Percentiles rank a stretch among this genome's conserved stretches.
phyloP scores from a whole-genome alignment of 2,113 vertebrate genomes.

The Xyrauchen texanus region DNA sequence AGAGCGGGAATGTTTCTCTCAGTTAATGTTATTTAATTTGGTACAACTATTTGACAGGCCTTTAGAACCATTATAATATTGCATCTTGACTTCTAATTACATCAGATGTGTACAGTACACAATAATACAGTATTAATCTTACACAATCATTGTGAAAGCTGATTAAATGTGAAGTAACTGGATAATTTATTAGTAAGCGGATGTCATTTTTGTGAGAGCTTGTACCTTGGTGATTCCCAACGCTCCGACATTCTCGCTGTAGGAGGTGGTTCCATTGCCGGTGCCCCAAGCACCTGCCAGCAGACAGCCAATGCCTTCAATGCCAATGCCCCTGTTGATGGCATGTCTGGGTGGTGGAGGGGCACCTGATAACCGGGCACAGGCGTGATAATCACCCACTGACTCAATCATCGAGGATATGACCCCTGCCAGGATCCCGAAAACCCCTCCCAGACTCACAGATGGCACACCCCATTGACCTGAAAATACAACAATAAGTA shows the following conservation, averaged over 20 bases:
- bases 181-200: no score
- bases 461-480: slow-evolving; percentile 95
- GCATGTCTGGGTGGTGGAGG: slow-evolving; percentile 88
- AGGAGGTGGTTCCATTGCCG: slow-evolving; percentile 92
- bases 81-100: background rate
- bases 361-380: slow-evolving; percentile 87
- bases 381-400: slow-evolving; percentile 92
- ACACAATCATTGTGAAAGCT: background rate
- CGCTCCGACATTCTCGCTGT: slow-evolving; percentile 92
- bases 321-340: slow-evolving; percentile 88
- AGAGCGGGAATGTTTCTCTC: background rate
- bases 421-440: slow-evolving; percentile 90
- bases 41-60: no score
- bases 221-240: slow-evolving; percentile 92
- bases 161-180: slow-evolving; percentile 18
- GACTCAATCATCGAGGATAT: slow-evolving; percentile 96
- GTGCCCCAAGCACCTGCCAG: slow-evolving; percentile 94
- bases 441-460: slow-evolving; percentile 88
- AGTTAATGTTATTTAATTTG: no score
- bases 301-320: slow-evolving; percentile 92
- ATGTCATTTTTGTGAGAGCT: no score
- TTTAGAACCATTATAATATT: background rate
- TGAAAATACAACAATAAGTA: slow-evolving; percentile 52
- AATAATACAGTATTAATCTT: no score
- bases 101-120: no score